These are phyloP conservation scores for Ophioninae sp. DNA, from an alignment of 2,888 invertebrate species.

Conservation along the genomic window DNA sequence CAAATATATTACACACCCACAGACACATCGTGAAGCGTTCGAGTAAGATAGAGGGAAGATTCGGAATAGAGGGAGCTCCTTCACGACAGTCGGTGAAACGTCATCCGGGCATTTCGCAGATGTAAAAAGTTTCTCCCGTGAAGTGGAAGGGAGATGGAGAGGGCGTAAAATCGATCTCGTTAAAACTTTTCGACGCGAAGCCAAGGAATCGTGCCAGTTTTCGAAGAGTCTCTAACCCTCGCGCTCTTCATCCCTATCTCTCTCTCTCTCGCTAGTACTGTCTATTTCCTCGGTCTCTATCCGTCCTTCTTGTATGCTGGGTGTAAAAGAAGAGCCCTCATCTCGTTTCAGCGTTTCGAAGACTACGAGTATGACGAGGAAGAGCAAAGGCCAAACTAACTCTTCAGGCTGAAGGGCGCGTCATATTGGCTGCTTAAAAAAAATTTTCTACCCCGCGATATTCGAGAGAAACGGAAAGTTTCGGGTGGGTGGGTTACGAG, in stretches of 20 bases:
- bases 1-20: conserved; percentile 18
- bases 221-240: conserved; percentile 62
- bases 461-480: neutral
- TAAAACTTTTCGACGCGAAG: conserved; percentile 70
- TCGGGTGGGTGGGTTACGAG: conserved; percentile 4
- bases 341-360: conserved; percentile 37
- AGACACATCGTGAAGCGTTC: conserved; percentile 15
- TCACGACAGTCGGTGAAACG: conserved; percentile 69
- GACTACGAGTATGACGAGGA: conserved; percentile 4
- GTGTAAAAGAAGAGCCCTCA: conserved; percentile 44
- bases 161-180: conserved; percentile 73
- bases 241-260: neutral
- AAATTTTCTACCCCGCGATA: neutral
- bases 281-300: neutral
- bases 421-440: conserved; percentile 41
- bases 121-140: conserved; percentile 62
- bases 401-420: conserved; percentile 21
- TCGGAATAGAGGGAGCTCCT: conserved; percentile 59
- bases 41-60: conserved; percentile 28
- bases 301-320: conserved; percentile 14
- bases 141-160: conserved; percentile 30
- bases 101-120: conserved; percentile 66
- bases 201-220: conserved; percentile 68
- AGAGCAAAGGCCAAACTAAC: conserved; percentile 42
- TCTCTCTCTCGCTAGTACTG: conserved; percentile 10